Conservation (phyloP, 2,888 invertebrate genomes). For the Spisula solida region DNA sequence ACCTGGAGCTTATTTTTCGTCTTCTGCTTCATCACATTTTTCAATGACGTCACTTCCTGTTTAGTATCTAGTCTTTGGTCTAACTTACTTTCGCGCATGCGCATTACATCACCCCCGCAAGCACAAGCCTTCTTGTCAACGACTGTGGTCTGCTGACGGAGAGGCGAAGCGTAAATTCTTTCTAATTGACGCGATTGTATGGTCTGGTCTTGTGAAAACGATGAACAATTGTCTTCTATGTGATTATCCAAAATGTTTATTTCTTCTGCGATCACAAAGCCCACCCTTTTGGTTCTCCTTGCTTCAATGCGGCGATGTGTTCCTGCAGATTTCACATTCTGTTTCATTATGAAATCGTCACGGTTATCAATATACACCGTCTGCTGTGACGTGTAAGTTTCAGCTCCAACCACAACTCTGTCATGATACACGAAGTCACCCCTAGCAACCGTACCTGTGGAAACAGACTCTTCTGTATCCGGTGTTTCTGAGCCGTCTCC, state of each 20-base stretch:
- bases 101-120: neutral
- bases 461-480: neutral
- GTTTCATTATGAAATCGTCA: neutral
- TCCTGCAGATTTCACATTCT: neutral
- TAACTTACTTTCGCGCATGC: neutral
- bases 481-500: constrained; percentile 25
- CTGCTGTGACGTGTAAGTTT: neutral
- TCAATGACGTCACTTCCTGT: constrained; percentile 4
- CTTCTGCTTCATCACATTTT: neutral
- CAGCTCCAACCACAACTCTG: neutral
- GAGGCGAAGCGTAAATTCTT: neutral
- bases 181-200: neutral
- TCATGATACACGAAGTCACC: neutral
- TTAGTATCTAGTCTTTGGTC: neutral
- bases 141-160: neutral
- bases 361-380: neutral
- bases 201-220: neutral
- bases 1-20: neutral
- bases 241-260: neutral
- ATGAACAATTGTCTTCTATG: neutral
- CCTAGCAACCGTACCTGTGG: neutral
- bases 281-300: neutral
- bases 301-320: neutral
- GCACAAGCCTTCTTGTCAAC: neutral
- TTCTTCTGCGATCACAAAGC: neutral